Base-by-base conservation (phyloP, 2,888 invertebrate genomes). In the Sialis fuliginosa region DNA sequence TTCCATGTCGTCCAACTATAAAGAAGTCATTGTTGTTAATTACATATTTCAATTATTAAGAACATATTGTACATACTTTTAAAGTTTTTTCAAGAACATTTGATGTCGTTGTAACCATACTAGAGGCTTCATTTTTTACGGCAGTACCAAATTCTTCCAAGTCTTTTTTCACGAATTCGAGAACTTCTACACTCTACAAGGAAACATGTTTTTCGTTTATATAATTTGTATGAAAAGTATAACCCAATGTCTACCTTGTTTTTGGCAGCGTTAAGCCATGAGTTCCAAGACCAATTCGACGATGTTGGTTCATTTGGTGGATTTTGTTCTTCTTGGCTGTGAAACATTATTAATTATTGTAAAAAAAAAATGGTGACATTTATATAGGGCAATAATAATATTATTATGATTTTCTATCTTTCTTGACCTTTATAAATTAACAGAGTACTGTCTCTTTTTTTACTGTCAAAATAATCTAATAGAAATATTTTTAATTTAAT, bases 81-180 rank as follows among this genome's bases (percentile, higher is more conserved):
- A 81, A 65, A 10, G 80, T 81, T 60, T 79, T 80, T 53, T 79
- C 79, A 46, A 82, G 68, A 39, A 71, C 79, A 50, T 70, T 71
- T 33, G 81, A 78, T 1, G 81, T 79, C 34, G 76, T 72, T 50
- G 68, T 71, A 53, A 79, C 74, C 12, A 81, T 76, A 56, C 72
- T 75, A 51, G 71, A 75, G 6, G 82, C 81, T 62, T 83, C 82
- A 52, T 72, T 72, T 60, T 78, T 78, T 4, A 84, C 80, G 6
- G 77, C 80, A 45, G 72, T 72, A 9, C 81, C 78, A 54, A 84
- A 76, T 62, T 84, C 84, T 57, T 78, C 80, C 53, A 84, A 63
- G 61, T 84, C 84, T 56, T 79, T 79, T 60, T 79, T 81, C 52
- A 84, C 81, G 69, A 81, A 82, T 49, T 81, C 79, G 55, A 80